Percentiles rank a stretch among this genome's conserved stretches.
Evolutionary conservation across 2,797 vertebrate species (phyloP).

Genomic region (Bufotes viridis): DNA sequence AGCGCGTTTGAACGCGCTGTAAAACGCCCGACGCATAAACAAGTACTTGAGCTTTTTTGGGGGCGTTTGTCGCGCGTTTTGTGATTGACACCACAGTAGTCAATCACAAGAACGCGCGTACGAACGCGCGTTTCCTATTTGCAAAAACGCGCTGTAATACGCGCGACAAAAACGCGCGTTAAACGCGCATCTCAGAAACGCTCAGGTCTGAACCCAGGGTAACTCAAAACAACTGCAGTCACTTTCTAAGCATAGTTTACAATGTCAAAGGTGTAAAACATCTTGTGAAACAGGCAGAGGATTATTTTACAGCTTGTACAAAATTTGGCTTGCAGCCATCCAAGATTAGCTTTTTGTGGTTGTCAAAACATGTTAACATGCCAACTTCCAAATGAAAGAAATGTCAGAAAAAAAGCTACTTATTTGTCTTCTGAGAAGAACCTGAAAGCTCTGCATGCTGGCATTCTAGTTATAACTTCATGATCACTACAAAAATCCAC

Average conservation of each 20-base stretch:
- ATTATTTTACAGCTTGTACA: conserved; percentile 16
- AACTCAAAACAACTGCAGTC: not conserved
- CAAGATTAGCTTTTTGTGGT: not conserved
- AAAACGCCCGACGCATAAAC: no score
- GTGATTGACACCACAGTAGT: no score
- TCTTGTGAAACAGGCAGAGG: not conserved
- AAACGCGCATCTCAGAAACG: no score
- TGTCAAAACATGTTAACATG: conserved; percentile 59
- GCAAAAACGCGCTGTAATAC: no score
- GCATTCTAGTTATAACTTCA: conserved; percentile 36
- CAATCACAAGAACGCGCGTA: no score
- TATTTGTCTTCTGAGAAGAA: conserved; percentile 44
- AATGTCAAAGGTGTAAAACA: not conserved
- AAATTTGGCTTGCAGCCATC: conserved; percentile 11
- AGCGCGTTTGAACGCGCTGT: no score
- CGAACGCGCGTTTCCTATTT: no score
- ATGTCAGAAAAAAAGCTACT: conserved; percentile 40
- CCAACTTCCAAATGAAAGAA: conserved; percentile 50
- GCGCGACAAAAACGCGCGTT: no score
- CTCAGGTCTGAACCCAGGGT: no score
- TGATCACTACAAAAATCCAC: conserved; percentile 14
- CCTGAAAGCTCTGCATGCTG: conserved; percentile 36
- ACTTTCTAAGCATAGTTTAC: not conserved
- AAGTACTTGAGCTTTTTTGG: no score
- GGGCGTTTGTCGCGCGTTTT: no score